A percentile compares a stretch with the other conserved stretches of the same genome.
Evolutionary conservation across 2,113 vertebrate species (phyloP).

Genomic region (Chitala chitala): DNA sequence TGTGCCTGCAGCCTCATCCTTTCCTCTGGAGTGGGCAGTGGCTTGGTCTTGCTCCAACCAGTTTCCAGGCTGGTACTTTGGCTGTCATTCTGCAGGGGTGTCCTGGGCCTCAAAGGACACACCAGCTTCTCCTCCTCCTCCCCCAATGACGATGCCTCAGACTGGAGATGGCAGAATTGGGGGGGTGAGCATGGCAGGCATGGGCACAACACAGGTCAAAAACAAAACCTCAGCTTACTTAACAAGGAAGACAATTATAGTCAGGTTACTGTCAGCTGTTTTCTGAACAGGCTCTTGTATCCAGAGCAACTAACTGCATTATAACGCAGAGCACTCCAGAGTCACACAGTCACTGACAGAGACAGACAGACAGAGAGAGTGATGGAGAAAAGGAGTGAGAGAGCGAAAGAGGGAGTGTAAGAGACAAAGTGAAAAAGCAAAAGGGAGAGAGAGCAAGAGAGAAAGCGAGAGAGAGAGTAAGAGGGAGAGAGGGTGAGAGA

Average conservation of each 20-base stretch:
- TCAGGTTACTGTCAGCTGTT: too few relatives aligned
- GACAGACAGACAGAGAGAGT: too few relatives aligned
- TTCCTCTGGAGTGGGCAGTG: constrained; percentile 91
- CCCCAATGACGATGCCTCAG: constrained; percentile 65
- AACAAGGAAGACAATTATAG: neutral
- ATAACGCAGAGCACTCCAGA: too few relatives aligned
- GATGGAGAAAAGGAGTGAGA: too few relatives aligned
- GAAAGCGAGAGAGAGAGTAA: too few relatives aligned
- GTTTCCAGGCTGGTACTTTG: constrained; percentile 73
- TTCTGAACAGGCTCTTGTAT: too few relatives aligned
- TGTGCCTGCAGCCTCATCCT: constrained; percentile 88
- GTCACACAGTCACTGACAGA: too few relatives aligned
- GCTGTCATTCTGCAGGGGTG: constrained; percentile 62
- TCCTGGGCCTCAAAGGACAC: constrained; percentile 71
- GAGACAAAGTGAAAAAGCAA: too few relatives aligned
- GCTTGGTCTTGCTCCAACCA: constrained; percentile 69
- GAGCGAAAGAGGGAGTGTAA: too few relatives aligned
- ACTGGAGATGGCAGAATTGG: constrained; percentile 54
- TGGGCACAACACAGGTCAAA: neutral
- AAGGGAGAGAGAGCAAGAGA: too few relatives aligned
- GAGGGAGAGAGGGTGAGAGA: too few relatives aligned
- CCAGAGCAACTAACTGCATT: too few relatives aligned
- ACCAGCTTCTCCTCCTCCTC: constrained; percentile 82
- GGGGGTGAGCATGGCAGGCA: neutral
- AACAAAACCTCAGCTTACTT: neutral